phyloP scores from a whole-genome alignment of 2,888 invertebrate species.

The Oasisia sp. region DNA sequence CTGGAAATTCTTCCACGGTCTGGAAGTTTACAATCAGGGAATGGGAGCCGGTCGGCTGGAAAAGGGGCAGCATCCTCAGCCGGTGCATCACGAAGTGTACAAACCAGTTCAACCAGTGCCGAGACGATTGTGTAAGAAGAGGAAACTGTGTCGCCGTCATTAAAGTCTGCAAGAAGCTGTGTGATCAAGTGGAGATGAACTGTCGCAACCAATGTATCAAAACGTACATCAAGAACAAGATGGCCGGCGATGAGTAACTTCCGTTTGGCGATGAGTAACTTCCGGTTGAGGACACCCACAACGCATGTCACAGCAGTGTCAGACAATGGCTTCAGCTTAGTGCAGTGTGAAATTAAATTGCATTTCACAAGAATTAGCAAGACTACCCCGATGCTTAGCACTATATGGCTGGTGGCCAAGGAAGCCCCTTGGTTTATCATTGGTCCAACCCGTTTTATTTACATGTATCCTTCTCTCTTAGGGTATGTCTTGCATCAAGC shows the following conservation, averaged over 20 bases:
- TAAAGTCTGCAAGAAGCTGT: background rate
- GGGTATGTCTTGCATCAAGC: too few relatives aligned
- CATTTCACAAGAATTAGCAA: background rate
- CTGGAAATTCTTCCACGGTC: background rate
- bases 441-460: too few relatives aligned
- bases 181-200: background rate
- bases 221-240: background rate
- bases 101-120: background rate
- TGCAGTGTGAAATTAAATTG: background rate
- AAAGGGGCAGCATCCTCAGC: background rate
- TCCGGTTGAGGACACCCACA: background rate
- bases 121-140: background rate
- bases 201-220: background rate
- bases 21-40: background rate
- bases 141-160: background rate
- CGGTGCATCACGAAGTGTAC: background rate
- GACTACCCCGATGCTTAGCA: too few relatives aligned
- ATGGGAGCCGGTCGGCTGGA: background rate
- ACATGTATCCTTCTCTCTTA: too few relatives aligned
- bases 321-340: background rate
- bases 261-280: too few relatives aligned
- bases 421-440: too few relatives aligned
- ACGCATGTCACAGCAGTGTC: background rate
- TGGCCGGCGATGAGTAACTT: too few relatives aligned
- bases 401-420: too few relatives aligned